Percentiles rank a stretch among this genome's conserved stretches.
These are phyloP conservation scores for Peromyscus aztecus DNA, from an alignment of 2,797 vertebrate species.

Conservation along the genomic window DNA sequence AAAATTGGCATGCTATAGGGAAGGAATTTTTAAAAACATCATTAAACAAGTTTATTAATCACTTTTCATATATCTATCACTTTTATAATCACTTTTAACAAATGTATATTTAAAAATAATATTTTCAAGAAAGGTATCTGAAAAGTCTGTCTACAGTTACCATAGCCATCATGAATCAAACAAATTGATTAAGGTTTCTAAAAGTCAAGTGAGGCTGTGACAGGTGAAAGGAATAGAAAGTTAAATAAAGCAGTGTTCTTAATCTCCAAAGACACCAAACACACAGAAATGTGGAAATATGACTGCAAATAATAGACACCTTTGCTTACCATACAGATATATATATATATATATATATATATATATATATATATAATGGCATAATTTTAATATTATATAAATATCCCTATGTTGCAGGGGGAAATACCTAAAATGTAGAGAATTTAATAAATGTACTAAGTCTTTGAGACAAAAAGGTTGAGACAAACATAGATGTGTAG, in stretches of 20 bases:
- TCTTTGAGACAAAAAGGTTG: background rate
- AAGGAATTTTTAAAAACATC: background rate
- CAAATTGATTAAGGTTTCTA: conserved; percentile 19
- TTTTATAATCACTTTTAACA: background rate
- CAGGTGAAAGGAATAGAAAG: background rate
- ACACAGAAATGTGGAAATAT: background rate
- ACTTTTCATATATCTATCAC: background rate
- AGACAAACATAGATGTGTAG: too few relatives aligned
- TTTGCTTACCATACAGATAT: background rate
- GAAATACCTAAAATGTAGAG: background rate
- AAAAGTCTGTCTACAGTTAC: background rate
- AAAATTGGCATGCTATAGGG: background rate
- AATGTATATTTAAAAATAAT: conserved; percentile 8
- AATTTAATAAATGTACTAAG: background rate
- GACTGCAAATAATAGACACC: background rate
- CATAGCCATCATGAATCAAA: background rate
- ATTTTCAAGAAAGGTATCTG: background rate
- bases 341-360: background rate
- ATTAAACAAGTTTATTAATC: background rate
- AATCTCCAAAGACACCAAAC: background rate
- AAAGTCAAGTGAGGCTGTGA: conserved; percentile 5
- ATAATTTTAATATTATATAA: background rate
- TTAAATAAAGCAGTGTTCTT: background rate
- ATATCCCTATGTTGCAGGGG: background rate
- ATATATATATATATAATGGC: background rate